Evolutionary conservation across 2,888 invertebrate species (phyloP).

Genomic region (Agrotis exclamationis): DNA sequence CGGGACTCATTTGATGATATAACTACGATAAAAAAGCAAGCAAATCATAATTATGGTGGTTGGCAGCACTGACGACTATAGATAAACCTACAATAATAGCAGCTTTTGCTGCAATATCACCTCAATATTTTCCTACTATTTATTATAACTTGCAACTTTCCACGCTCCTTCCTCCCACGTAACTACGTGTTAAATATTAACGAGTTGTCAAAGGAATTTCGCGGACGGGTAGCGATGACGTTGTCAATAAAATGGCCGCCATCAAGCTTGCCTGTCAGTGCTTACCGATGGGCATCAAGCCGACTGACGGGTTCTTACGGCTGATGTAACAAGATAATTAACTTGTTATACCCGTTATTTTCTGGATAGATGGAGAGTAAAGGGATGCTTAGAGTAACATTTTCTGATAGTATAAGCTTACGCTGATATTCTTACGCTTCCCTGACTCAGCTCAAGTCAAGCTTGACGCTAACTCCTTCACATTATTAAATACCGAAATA

Average conservation of each 20-base stretch:
- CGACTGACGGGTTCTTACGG: slow-evolving; percentile 36
- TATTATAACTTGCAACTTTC: too few species aligned
- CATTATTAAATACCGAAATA: too few species aligned
- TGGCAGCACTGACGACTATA: too few species aligned
- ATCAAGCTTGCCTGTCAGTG: slow-evolving; percentile 36
- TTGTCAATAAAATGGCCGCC: slow-evolving; percentile 56
- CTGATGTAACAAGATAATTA: slow-evolving; percentile 57
- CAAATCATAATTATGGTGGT: too few species aligned
- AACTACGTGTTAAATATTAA: slow-evolving; percentile 29
- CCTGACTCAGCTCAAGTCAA: too few species aligned
- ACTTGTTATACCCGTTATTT: slow-evolving; percentile 48
- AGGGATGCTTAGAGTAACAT: slow-evolving; percentile 14
- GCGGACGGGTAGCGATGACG: slow-evolving; percentile 26
- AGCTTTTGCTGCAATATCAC: too few species aligned
- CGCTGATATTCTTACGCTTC: too few species aligned
- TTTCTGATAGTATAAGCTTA: neutral
- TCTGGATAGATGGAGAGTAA: slow-evolving; percentile 32
- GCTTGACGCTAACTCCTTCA: too few species aligned
- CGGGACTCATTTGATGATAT: too few species aligned
- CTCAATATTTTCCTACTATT: too few species aligned
- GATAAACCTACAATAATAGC: too few species aligned
- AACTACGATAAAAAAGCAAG: too few species aligned
- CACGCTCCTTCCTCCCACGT: slow-evolving; percentile 7
- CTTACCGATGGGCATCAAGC: slow-evolving; percentile 24
- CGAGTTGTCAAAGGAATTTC: slow-evolving; percentile 61